Base-by-base conservation (phyloP, 2,113 vertebrate genomes). In the Gymnobelideus leadbeateri region DNA sequence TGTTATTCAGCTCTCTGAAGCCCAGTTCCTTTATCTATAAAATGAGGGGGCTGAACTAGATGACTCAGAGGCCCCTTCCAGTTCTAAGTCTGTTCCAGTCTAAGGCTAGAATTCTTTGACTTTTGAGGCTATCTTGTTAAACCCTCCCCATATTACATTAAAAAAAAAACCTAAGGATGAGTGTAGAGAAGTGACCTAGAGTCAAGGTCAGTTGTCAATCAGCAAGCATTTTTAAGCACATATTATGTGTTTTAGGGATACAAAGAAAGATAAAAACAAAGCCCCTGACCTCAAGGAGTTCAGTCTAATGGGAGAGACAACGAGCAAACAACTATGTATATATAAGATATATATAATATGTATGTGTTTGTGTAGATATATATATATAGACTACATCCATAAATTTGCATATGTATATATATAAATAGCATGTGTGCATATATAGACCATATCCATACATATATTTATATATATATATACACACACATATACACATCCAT, bases 21-120 rank as follows among this genome's bases (percentile, higher is more conserved):
- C 54, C 68, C 28, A 37, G 50, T 91, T 94, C 96, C 89, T 90
- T 93, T n/a, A 95, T 55, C 53, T 90, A 1, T 91, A 94, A 94
- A 94, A 89, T 21, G 90, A 28, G 25, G 31, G n/a, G 53, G 43
- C 43, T 84, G n/a, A 19, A 84, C n/a, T 21, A 43, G 19, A 84
- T 43, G 37, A 21, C 16, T 43, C 16, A 8, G n/a, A 43, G 1
- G 7, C 43, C 37, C n/a, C 14, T 84, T 21, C n/a, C 6, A 43
- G 3, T 31, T 68, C 6, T 28, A 84, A 43, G 68, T 23, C 68
- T 84, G 43, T 49, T 49, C 47, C 47, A 49, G 47, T 49, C 47
- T 43, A n/a, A 84, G 21, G 7, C 68, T 43, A 43, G 68, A 84
- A 43, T 21, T 37, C 37, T 77, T 77, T 77, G 12, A 77, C 19